Evolutionary conservation across 2,797 vertebrate species (phyloP).

Genomic region (Dermochelys coriacea): DNA sequence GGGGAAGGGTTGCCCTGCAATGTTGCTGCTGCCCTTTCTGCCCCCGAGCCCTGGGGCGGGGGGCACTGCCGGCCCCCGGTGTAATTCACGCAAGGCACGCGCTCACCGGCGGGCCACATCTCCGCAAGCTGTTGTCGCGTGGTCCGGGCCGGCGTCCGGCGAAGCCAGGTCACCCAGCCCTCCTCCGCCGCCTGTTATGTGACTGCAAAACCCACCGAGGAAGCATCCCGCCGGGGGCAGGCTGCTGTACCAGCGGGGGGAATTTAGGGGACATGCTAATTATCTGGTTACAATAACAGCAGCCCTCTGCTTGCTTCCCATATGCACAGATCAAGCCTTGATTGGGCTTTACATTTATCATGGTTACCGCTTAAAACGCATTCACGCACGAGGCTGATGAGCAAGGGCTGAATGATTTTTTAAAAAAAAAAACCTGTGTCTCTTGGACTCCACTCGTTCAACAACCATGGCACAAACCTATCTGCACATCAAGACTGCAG

Average conservation of each 20-base stretch:
- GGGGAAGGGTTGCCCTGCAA: background rate
- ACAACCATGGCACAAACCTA: background rate
- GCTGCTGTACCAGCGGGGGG: background rate
- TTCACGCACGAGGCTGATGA: background rate
- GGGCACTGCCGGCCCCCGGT: background rate
- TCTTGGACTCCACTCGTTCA: background rate
- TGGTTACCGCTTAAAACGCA: background rate
- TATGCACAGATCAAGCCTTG: conserved; percentile 70
- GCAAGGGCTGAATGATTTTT: background rate
- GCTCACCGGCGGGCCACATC: background rate
- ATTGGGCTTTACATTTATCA: conserved; percentile 72
- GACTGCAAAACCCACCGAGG: background rate
- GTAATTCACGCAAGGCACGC: background rate
- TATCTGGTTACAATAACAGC: conserved; percentile 70
- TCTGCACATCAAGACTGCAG: background rate
- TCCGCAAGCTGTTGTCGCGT: background rate
- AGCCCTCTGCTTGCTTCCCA: conserved; percentile 49
- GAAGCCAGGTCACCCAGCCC: background rate
- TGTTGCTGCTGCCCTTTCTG: background rate
- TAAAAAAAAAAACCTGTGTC: background rate
- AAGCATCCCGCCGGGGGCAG: background rate
- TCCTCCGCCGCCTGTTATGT: background rate
- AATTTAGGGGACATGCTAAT: conserved; percentile 68
- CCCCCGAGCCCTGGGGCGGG: background rate
- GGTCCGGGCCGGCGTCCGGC: background rate